Evolutionary conservation across 2,797 vertebrate species (phyloP).

Genomic region (Acipenser oxyrinchus): DNA sequence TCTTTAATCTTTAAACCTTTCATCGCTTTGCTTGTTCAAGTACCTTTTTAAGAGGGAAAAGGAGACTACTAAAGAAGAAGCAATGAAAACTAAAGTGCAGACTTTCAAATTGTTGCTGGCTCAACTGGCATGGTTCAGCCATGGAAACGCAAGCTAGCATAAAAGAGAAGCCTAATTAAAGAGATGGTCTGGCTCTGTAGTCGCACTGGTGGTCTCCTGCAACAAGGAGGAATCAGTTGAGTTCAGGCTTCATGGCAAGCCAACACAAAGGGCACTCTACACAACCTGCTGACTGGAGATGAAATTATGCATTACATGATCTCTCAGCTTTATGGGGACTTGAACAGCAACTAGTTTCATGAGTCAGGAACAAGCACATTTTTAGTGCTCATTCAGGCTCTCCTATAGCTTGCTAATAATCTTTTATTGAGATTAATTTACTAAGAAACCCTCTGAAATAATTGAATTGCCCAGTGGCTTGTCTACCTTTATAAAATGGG

Average conservation of each 20-base stretch:
- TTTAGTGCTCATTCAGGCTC: too few species aligned
- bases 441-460: too few species aligned
- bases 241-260: neutral
- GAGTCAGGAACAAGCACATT: neutral
- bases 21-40: neutral
- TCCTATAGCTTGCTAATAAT: too few species aligned
- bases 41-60: neutral
- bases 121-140: neutral
- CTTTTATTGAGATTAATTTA: too few species aligned
- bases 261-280: neutral
- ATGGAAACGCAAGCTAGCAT: neutral
- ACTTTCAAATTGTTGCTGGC: neutral
- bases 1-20: neutral
- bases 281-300: neutral
- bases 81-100: neutral
- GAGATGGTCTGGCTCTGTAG: neutral
- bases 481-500: too few species aligned
- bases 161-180: neutral
- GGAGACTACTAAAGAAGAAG: neutral
- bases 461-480: too few species aligned
- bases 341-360: neutral
- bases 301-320: neutral
- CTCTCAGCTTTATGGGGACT: neutral
- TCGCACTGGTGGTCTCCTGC: neutral
- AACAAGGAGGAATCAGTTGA: neutral